Base-by-base conservation (phyloP, 2,113 vertebrate species). In the Labeo rohita region DNA sequence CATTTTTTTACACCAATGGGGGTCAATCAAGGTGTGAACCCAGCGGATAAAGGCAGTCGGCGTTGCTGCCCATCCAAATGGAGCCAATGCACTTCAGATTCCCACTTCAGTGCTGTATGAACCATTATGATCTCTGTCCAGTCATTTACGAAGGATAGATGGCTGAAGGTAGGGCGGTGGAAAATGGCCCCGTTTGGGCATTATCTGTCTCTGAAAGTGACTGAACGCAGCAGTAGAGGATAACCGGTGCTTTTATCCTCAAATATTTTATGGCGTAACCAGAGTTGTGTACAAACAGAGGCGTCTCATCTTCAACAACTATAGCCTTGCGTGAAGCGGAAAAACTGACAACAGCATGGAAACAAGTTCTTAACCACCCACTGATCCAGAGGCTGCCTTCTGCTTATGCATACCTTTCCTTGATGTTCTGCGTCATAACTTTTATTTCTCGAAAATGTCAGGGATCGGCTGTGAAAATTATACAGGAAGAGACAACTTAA, bases 381-480 rank as follows among this genome's bases (percentile, higher is more conserved):
- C 68, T 74, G 68, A 59, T 56, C 52, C 10, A 0, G 4, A 61
- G 36, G 47, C 16, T 34, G 8, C 56, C 45, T 28, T 47, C 16
- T 34, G 8, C 72, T 61, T 28, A 16, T 9, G 23, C 75, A 72
- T 70, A 81, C 39, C 54, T 34, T 78, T 85, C 52, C 72, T 84
- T 76, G 61, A 50, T 50, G 34, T 75, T 74, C 13, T 12, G 36
- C 68, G 34, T 45, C 49, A 73, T 66, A 36, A 80, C 68, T 63
- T 87, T 88, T 80, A 85, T 84, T 81, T 85, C 56, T 82, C 23
- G 16, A 47, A 87, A 90, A 90, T 90, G 87, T 86, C 87, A 90
- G 65, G 59, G 80, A 85, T 65, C 59, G 21, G 11, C 45, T 70
- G 77, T 74, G 61, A 77, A 82, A 83, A 70, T 85, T 65, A 72